Percentiles rank a stretch among this genome's conserved stretches.
Conservation (phyloP, 2,797 vertebrate genomes). For the Champsocephalus gunnari region DNA sequence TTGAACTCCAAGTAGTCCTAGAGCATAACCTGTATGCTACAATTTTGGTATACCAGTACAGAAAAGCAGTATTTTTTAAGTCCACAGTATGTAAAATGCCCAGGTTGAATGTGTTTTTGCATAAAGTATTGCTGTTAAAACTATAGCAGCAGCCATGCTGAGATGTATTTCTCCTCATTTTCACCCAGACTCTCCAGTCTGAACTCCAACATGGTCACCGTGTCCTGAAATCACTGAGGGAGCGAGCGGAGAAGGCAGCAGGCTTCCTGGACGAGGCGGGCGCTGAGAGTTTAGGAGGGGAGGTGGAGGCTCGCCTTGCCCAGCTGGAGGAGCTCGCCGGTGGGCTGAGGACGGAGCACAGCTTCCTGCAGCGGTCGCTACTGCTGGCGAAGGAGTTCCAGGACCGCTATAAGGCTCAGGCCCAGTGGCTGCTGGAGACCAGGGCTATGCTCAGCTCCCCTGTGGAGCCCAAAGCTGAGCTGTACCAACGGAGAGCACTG, state of each 20-base stretch:
- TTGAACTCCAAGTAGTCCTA: constrained; percentile 32
- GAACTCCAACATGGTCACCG: constrained; percentile 93
- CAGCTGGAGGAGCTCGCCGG: constrained; percentile 90
- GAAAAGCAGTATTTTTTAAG: background rate
- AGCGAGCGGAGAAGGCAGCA: constrained; percentile 88
- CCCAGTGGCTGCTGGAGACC: constrained; percentile 91
- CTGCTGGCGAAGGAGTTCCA: constrained; percentile 94
- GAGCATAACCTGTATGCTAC: background rate
- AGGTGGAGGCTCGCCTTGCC: constrained; percentile 85
- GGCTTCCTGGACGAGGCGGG: constrained; percentile 88
- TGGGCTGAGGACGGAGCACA: constrained; percentile 89
- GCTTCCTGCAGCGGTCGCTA: constrained; percentile 88
- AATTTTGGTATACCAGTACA: background rate
- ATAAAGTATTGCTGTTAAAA: constrained; percentile 17
- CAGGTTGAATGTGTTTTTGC: constrained; percentile 13
- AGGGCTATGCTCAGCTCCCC: constrained; percentile 84
- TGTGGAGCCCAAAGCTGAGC: constrained; percentile 92
- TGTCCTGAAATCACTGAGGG: constrained; percentile 91
- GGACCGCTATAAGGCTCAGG: constrained; percentile 91
- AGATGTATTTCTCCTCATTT: constrained; percentile 44
- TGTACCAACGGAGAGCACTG: constrained; percentile 97
- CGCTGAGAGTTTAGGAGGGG: constrained; percentile 86
- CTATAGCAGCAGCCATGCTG: constrained; percentile 4
- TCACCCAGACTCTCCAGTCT: constrained; percentile 82
- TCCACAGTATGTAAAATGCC: constrained; percentile 3